Base-by-base conservation (phyloP, 2,888 invertebrate genomes). In the Oxyscelio sp. region DNA sequence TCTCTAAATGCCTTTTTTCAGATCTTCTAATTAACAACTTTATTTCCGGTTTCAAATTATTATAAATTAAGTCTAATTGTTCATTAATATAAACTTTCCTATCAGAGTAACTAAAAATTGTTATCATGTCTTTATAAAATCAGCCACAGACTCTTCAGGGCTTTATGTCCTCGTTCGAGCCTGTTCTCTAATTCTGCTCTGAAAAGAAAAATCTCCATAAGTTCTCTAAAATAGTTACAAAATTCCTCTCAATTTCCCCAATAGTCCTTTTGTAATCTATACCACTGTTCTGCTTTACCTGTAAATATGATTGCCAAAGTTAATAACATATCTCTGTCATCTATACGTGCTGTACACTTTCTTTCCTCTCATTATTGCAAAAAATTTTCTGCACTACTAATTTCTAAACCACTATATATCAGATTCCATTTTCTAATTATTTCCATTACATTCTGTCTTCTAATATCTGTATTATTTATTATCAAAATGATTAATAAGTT, bases 201-300 rank as follows among this genome's bases (percentile, higher is more conserved):
- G 40, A 40, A 40, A 40, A 6, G n/a, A 40, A 6, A 11, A 11
- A 48, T 48, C 48, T 3, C 48, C 48, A 9, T 15, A 48, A 1
- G 13, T 22, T 52, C 52, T n/a, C 52, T 52, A 24, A 52, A 52
- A 52, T 52, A 21, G 21, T 21, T 22, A 52, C 52, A 52, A 13
- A 52, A 52, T 52, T 52, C 22, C 2, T 52, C 52, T 22, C 52
- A 52, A 4, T 2, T 13, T 13, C 4, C 2, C 52, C 52, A 52
- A 13, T 8, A 4, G 4, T 52, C 52, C 19, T 24, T 52, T 22
- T 52, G 21, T 11, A 52, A 52, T n/a, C 24, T 21, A 52, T 22
- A 52, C 52, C 52, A 15, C n/a, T 52, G 24, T 8, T 15, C 3
- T 15, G 45, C 45, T 45, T 45, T 45, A 17, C 45, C 15, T 17